Evolutionary conservation across 2,888 invertebrate genomes (phyloP), one percentile per base, ranked within the genome.

Genomic region (Papilio elwesi): DNA sequence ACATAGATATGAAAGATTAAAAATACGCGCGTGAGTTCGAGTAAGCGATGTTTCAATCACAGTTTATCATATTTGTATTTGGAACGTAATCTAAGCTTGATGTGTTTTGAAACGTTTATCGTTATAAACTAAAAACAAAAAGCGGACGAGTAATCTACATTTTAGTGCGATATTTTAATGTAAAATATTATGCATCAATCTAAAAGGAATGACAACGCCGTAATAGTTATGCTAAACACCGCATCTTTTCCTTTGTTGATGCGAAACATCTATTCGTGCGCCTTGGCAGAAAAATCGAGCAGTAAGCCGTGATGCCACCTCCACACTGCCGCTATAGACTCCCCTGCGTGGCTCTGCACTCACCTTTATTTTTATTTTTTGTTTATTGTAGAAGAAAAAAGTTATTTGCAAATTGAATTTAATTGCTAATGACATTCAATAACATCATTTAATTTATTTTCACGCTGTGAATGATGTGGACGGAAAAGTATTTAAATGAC

Each of bases 401-500:
- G 5, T 43, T 43, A 43, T 43, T 43, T 43, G 43, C 16, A 10
- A 55, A 55, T 4, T n/a, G 6, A 55, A 26, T 53, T 12, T 26
- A 55, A 55, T 12, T 55, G 55, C 12, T 55, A 55, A 55, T n/a
- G 55, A 55, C 55, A 55, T 55, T 55, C 26, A 26, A 26, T 55
- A 55, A 55, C 12, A 11, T 55, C 26, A 26, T 55, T 55, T 36
- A 26, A 55, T 55, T 43, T 43, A 43, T 9, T 55, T 36, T 7
- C 38, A 52, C 43, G 43, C 52, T 52, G 66, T 66, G 11, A 66
- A 49, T 52, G 13, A 51, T 66, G n/a, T 15, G 11, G 38, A 66
- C 49, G 15, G n/a, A 52, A 52, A n/a, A 52, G 52, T 52, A 66
- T 52, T 51, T 53, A 52, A 66, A 66, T 38, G 43, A 55, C 66